Evolutionary conservation across 1,140 invertebrate genomes (phyloP).

Genomic region (Plectrocnemia conspersa): DNA sequence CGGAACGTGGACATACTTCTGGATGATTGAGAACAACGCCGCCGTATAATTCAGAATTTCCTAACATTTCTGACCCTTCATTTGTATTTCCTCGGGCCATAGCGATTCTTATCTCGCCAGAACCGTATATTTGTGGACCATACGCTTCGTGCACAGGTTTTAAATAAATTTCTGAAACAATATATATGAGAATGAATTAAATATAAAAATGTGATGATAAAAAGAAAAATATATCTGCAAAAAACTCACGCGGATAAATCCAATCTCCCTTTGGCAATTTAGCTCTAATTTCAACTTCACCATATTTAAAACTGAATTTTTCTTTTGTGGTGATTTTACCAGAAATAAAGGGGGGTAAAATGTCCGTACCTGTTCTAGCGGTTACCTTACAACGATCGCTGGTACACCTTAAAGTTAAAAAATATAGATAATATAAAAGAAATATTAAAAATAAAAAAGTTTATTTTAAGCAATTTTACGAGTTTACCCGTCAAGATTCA

Average conservation of each 20-base stretch:
- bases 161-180: constrained; percentile 52
- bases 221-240: not conserved
- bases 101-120: constrained; percentile 50
- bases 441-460: not conserved
- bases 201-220: not conserved
- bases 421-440: not conserved
- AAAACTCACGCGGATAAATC: constrained; percentile 71
- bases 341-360: constrained; percentile 65
- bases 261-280: constrained; percentile 73
- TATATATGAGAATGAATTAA: too few species aligned
- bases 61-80: not conserved
- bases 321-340: constrained; percentile 62
- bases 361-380: constrained; percentile 48
- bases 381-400: constrained; percentile 49
- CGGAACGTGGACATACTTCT: constrained; percentile 11
- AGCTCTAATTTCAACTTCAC: constrained; percentile 66
- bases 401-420: constrained; percentile 55
- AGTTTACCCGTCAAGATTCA: not conserved
- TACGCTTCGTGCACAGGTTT: constrained; percentile 52
- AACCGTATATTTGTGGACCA: constrained; percentile 49
- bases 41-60: constrained; percentile 1
- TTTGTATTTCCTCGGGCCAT: constrained; percentile 44
- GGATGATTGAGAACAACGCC: constrained; percentile 11
- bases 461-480: not conserved
- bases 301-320: constrained; percentile 65